A percentile compares a stretch with the other conserved stretches of the same genome.
Conservation (phyloP, 2,797 vertebrate genomes). For the Merluccius polli region DNA sequence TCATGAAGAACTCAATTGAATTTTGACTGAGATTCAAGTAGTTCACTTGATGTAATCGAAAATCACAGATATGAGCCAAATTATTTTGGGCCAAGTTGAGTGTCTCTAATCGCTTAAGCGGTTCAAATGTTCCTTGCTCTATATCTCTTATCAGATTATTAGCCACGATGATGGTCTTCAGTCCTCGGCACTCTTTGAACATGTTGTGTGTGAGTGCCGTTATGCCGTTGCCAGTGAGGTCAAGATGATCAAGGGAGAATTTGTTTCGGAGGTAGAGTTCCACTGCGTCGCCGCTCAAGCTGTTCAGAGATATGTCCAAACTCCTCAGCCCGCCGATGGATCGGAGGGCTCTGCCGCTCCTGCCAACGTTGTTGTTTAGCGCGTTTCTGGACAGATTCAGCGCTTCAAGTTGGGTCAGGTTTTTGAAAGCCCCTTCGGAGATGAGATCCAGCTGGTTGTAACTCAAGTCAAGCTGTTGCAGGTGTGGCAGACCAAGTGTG, state of each 20-base stretch:
- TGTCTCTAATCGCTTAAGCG: constrained; percentile 59
- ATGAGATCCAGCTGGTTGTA: constrained; percentile 76
- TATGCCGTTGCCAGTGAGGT: constrained; percentile 70
- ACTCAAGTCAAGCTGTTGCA: constrained; percentile 72
- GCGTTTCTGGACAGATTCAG: constrained; percentile 73
- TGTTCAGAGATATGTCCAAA: constrained; percentile 76
- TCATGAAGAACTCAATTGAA: constrained; percentile 72
- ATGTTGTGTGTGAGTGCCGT: constrained; percentile 58
- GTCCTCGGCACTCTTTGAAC: constrained; percentile 59
- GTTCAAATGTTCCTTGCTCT: constrained; percentile 69
- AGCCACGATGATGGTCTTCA: constrained; percentile 67
- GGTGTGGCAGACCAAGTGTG: constrained; percentile 57
- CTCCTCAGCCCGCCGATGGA: constrained; percentile 56
- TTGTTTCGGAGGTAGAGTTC: constrained; percentile 71
- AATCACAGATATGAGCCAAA: constrained; percentile 73
- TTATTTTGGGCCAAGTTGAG: constrained; percentile 75
- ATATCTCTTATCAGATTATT: constrained; percentile 74
- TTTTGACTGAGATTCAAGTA: constrained; percentile 76
- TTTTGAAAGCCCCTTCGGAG: constrained; percentile 63
- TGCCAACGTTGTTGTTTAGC: constrained; percentile 63
- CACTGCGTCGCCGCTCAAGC: constrained; percentile 64
- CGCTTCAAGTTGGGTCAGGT: constrained; percentile 62
- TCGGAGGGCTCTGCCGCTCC: constrained; percentile 64
- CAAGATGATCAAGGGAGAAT: constrained; percentile 64
- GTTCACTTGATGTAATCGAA: constrained; percentile 72